Conservation (phyloP, 2,113 vertebrate species). For the Dromas ardeola region DNA sequence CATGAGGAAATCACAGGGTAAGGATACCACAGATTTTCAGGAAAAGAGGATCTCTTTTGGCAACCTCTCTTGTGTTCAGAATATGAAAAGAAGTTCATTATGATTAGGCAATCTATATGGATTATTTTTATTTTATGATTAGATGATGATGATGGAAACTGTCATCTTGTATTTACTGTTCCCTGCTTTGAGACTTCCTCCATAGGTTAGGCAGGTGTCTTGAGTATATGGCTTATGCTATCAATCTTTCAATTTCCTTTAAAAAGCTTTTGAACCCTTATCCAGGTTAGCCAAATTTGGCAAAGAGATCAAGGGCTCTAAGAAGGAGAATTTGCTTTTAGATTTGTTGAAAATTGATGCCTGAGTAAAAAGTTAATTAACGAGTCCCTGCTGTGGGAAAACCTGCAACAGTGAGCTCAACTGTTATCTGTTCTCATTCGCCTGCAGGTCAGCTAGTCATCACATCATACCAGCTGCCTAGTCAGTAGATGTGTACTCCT, state of each 20-base stretch:
- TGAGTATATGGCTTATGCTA: not conserved
- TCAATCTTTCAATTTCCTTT: not conserved
- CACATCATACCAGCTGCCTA: not conserved
- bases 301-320: not conserved
- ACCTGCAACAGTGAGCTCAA: not conserved
- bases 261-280: not conserved
- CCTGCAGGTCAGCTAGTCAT: not conserved
- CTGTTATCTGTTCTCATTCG: not conserved
- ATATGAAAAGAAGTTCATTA: not conserved
- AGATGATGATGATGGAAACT: not conserved
- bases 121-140: not conserved
- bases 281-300: not conserved
- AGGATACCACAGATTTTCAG: not conserved
- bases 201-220: not conserved
- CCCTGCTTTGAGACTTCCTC: not conserved
- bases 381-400: not conserved
- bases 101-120: not conserved
- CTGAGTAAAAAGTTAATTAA: not conserved
- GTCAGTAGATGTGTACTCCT: not conserved
- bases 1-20: conserved; percentile 99
- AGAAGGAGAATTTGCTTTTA: not conserved
- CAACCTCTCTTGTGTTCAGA: not conserved
- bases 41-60: not conserved
- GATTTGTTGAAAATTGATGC: not conserved
- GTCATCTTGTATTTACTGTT: not conserved